Conservation (phyloP, 2,888 invertebrate genomes). For the Molanna angustata region DNA sequence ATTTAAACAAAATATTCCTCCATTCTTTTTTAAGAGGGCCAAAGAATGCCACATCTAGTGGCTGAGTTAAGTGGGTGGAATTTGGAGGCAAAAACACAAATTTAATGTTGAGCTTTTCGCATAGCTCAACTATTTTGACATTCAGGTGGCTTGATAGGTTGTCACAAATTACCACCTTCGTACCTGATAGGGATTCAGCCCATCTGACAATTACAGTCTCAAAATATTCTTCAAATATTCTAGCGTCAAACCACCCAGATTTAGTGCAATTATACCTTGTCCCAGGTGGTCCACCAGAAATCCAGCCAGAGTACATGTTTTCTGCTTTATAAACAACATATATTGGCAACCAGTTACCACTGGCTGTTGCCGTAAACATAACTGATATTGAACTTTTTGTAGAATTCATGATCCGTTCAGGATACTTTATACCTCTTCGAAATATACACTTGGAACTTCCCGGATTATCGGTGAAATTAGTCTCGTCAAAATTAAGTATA, state of each 20-base stretch:
- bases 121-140: background rate
- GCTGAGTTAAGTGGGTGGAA: slow-evolving; percentile 3
- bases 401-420: background rate
- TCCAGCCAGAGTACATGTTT: background rate
- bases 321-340: slow-evolving; percentile 7
- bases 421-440: slow-evolving; percentile 2
- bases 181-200: background rate
- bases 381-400: slow-evolving; percentile 1
- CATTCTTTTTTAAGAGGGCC: background rate
- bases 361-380: background rate
- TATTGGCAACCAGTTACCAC: background rate
- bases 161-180: background rate
- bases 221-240: background rate
- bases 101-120: background rate
- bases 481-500: slow-evolving; percentile 5
- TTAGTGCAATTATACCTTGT: slow-evolving; percentile 4
- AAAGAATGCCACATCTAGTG: background rate
- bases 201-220: background rate
- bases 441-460: slow-evolving; percentile 1
- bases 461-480: slow-evolving; percentile 1
- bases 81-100: slow-evolving; percentile 6
- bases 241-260: slow-evolving; percentile 4
- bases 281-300: background rate
- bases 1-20: slow-evolving; percentile 1
- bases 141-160: background rate